phyloP scores from a whole-genome alignment of 2,888 invertebrate species.

The Magallana nippona region DNA sequence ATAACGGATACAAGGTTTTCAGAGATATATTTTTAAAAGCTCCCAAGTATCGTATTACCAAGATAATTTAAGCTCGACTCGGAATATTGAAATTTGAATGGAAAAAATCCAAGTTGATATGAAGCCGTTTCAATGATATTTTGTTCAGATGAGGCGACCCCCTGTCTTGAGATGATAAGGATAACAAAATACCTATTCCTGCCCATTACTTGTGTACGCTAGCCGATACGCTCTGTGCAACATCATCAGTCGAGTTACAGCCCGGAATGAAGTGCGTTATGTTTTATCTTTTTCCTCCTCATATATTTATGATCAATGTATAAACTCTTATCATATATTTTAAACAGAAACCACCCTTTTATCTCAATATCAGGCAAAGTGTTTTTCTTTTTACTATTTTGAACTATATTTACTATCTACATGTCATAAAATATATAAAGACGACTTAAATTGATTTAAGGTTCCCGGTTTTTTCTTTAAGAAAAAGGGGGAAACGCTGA shows the following conservation, averaged over 20 bases:
- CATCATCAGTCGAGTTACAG: not conserved
- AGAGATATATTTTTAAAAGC: conserved; percentile 7
- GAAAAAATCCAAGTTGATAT: conserved; percentile 3
- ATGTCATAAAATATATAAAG: no score
- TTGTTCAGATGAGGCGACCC: conserved; percentile 16
- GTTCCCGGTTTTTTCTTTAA: no score
- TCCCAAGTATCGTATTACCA: not conserved
- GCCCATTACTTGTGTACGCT: not conserved
- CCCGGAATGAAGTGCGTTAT: no score
- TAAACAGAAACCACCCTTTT: not conserved
- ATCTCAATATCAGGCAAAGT: not conserved
- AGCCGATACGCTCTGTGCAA: not conserved
- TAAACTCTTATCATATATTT: no score
- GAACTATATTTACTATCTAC: no score
- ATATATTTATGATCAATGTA: not conserved
- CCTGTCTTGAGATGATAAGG: not conserved
- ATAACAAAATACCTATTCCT: not conserved
- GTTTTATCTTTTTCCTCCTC: not conserved
- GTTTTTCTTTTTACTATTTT: no score
- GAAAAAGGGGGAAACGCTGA: no score
- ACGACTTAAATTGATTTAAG: no score
- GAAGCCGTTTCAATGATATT: conserved; percentile 3
- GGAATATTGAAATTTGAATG: conserved; percentile 1
- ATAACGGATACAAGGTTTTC: conserved; percentile 24
- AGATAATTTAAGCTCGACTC: not conserved